Evolutionary conservation across 2,888 invertebrate genomes (phyloP).

Genomic region (Diaphora mendica): DNA sequence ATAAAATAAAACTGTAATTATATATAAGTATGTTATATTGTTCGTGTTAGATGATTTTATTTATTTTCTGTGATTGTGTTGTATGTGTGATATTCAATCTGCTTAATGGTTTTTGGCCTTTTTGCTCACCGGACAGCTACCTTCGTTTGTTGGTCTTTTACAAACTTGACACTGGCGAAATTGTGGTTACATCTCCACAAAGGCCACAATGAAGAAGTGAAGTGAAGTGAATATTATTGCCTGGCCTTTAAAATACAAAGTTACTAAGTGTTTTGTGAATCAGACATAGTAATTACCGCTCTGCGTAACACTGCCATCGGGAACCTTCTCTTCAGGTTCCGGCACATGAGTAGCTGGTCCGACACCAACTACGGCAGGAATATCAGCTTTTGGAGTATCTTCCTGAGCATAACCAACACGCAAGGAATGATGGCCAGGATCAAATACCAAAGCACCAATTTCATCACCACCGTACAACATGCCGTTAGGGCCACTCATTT

Average conservation of each 20-base stretch:
- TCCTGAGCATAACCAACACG: conserved; percentile 98
- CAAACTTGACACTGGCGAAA: too few relatives aligned
- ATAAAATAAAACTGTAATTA: too few relatives aligned
- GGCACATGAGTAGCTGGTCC: conserved; percentile 90
- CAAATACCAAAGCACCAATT: conserved; percentile 99
- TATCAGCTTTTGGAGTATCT: conserved; percentile 99
- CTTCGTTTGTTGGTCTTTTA: too few relatives aligned
- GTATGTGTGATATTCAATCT: too few relatives aligned
- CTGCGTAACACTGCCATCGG: conserved; percentile 90
- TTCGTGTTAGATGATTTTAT: too few relatives aligned
- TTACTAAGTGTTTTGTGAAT: neutral
- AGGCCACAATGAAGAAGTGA: too few relatives aligned
- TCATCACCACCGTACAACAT: conserved; percentile 98
- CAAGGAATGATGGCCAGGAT: conserved; percentile 92
- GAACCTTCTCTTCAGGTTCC: conserved; percentile 91
- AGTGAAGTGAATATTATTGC: too few relatives aligned
- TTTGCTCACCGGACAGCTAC: too few relatives aligned
- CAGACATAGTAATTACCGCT: conserved; percentile 62
- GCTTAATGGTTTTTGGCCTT: too few relatives aligned
- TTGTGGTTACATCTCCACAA: too few relatives aligned
- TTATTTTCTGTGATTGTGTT: too few relatives aligned
- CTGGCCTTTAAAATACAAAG: neutral
- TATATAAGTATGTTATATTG: too few relatives aligned
- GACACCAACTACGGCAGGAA: conserved; percentile 96
- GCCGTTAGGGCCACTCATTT: conserved; percentile 85